These are phyloP conservation scores for Parochlus steinenii DNA, from an alignment of 2,888 invertebrate genomes.

Conservation along the genomic window DNA sequence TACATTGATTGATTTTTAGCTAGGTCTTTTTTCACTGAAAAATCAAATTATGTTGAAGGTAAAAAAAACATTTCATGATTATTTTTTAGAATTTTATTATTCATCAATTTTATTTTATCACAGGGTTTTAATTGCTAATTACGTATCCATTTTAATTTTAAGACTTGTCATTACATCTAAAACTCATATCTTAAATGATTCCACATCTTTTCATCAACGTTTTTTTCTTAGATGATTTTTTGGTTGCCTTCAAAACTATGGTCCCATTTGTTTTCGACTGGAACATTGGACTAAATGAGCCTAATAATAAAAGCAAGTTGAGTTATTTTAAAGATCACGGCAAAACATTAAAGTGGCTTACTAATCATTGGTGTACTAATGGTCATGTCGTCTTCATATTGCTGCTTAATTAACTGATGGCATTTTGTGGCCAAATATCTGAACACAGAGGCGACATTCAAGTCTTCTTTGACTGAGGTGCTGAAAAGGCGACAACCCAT, in stretches of 20 bases:
- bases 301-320: no score
- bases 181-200: constrained; percentile 56
- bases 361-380: constrained; percentile 34
- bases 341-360: no score
- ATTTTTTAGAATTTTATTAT: no score
- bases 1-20: no score
- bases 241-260: constrained; percentile 61
- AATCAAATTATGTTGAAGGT: no score
- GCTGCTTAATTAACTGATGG: constrained; percentile 45
- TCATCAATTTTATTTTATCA: no score
- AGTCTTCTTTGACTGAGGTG: constrained; percentile 91
- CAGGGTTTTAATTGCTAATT: no score
- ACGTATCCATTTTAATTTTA: no score
- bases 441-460: constrained; percentile 89
- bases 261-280: constrained; percentile 56
- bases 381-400: constrained; percentile 27
- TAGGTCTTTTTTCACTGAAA: no score
- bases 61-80: no score
- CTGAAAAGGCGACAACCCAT: constrained; percentile 76
- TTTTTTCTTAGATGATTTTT: constrained; percentile 62
- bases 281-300: constrained; percentile 48
- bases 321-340: no score
- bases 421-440: constrained; percentile 78
- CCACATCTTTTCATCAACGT: constrained; percentile 66
- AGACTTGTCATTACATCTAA: no score